Evolutionary conservation across 2,888 invertebrate species (phyloP).

Genomic region (Julus scandinavius): DNA sequence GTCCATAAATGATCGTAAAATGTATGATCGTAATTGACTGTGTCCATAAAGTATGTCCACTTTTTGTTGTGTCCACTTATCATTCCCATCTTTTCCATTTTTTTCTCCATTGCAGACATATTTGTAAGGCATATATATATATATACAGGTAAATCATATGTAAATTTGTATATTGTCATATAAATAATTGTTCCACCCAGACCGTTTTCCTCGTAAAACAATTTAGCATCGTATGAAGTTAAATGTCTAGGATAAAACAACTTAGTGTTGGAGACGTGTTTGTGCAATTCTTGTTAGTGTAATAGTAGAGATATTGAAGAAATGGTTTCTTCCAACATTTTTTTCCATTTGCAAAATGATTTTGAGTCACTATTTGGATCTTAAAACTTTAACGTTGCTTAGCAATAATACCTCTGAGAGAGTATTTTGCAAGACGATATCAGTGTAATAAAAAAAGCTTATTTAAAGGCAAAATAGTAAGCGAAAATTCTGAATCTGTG

Average conservation of each 20-base stretch:
- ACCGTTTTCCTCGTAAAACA: background rate
- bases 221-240: background rate
- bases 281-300: background rate
- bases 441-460: background rate
- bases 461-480: background rate
- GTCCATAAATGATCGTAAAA: too few relatives aligned
- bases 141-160: too few relatives aligned
- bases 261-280: background rate
- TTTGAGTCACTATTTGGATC: background rate
- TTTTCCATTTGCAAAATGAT: background rate
- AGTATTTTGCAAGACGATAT: background rate
- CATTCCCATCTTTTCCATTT: too few relatives aligned
- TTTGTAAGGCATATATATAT: too few relatives aligned
- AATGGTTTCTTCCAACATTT: background rate
- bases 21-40: too few relatives aligned
- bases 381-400: background rate
- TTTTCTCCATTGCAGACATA: too few relatives aligned
- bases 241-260: background rate
- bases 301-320: background rate
- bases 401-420: constrained; percentile 2
- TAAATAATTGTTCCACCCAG: too few relatives aligned
- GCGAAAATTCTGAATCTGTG: background rate
- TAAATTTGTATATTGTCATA: background rate
- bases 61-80: too few relatives aligned
- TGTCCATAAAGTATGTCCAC: too few relatives aligned